Evolutionary conservation across 2,888 invertebrate species (phyloP).

Genomic region (Acronicta psi): DNA sequence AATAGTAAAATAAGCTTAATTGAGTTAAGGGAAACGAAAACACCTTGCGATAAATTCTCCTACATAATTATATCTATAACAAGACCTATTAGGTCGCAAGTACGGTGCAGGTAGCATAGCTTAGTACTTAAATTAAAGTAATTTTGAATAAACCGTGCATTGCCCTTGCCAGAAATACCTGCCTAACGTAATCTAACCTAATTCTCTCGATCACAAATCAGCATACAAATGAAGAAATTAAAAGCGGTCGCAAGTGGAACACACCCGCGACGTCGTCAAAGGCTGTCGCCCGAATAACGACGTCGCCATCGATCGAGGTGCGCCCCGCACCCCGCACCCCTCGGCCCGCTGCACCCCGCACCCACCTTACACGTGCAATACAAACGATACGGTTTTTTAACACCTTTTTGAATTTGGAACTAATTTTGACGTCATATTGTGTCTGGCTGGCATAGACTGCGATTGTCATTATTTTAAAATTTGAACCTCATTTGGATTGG

Average conservation of each 20-base stretch:
- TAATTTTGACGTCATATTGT: constrained; percentile 57
- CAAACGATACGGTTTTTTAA: constrained; percentile 58
- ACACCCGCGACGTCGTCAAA: constrained; percentile 82
- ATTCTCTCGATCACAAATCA: constrained; percentile 57
- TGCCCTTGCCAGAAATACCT: constrained; percentile 18
- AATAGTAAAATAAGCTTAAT: too few relatives aligned
- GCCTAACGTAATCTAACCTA: constrained; percentile 27
- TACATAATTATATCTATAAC: too few relatives aligned
- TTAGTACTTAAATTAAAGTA: constrained; percentile 1
- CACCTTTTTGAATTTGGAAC: constrained; percentile 55
- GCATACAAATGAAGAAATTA: constrained; percentile 59
- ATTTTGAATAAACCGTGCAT: constrained; percentile 25
- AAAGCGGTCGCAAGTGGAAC: constrained; percentile 61
- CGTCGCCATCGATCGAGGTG: constrained; percentile 85
- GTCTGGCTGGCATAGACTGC: constrained; percentile 23
- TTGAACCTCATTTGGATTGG: too few relatives aligned
- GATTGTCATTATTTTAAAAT: constrained; percentile 29
- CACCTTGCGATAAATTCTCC: not conserved
- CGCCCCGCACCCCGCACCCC: constrained; percentile 61
- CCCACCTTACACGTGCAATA: constrained; percentile 62
- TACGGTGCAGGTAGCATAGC: not conserved
- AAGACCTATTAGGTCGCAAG: too few relatives aligned
- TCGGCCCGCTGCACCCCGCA: constrained; percentile 57
- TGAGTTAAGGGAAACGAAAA: too few relatives aligned
- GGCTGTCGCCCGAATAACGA: constrained; percentile 90